Evolutionary conservation across 2,797 vertebrate species (phyloP).

Genomic region (Eidolon dupreanum): DNA sequence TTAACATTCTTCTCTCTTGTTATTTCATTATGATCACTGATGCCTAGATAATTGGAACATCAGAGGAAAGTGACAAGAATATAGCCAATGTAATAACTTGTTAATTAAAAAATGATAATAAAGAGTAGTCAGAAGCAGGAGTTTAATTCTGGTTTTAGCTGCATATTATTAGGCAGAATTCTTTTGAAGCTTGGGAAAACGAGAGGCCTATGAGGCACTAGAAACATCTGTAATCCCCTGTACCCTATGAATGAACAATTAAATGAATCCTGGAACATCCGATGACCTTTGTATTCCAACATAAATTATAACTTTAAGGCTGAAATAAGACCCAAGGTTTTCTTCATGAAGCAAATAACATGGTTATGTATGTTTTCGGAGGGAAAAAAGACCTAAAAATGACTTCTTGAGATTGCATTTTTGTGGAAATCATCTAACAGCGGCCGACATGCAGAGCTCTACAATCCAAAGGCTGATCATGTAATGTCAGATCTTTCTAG

Average conservation of each 20-base stretch:
- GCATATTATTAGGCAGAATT: slow-evolving; percentile 15
- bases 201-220: background rate
- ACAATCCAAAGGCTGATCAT: background rate
- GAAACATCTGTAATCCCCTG: background rate
- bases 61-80: slow-evolving; percentile 25
- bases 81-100: slow-evolving; percentile 21
- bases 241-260: background rate
- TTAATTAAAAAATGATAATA: slow-evolving; percentile 52
- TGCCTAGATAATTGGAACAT: slow-evolving; percentile 11
- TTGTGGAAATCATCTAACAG: slow-evolving; percentile 25
- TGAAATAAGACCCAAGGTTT: background rate
- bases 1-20: slow-evolving; percentile 28
- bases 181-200: slow-evolving; percentile 37
- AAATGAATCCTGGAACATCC: background rate
- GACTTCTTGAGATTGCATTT: slow-evolving; percentile 7
- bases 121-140: background rate
- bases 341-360: slow-evolving; percentile 26
- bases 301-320: background rate
- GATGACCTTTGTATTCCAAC: slow-evolving; percentile 27
- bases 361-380: background rate
- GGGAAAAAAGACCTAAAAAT: slow-evolving; percentile 8
- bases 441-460: background rate
- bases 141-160: slow-evolving; percentile 8
- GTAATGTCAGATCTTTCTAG: background rate
- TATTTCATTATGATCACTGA: slow-evolving; percentile 36